phyloP scores from a whole-genome alignment of 2,888 invertebrate genomes.

The Zygothrica quintamaculata region DNA sequence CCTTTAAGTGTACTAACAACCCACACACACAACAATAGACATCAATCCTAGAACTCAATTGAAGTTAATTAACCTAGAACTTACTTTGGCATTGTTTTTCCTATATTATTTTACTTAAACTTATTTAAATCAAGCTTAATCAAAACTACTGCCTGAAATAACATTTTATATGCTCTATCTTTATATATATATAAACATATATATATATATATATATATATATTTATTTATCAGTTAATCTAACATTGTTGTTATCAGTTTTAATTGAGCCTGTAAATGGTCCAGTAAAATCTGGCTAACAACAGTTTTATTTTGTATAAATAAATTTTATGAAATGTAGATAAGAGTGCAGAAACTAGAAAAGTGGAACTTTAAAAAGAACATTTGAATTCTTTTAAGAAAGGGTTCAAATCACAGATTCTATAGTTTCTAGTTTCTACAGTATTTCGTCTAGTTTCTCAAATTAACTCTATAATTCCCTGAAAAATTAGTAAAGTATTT shows the following conservation, averaged over 20 bases:
- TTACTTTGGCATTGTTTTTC: slow-evolving; percentile 15
- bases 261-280: slow-evolving; percentile 38
- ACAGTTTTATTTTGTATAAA: slow-evolving; percentile 15
- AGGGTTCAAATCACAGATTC: no score
- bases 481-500: no score
- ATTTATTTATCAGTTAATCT: no score
- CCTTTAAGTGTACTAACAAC: slow-evolving; percentile 63
- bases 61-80: slow-evolving; percentile 43
- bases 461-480: no score
- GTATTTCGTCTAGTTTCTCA: no score
- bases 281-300: slow-evolving; percentile 38
- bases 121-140: neutral
- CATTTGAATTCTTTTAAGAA: no score
- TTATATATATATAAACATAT: no score
- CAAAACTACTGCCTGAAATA: neutral
- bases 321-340: slow-evolving; percentile 40
- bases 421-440: no score
- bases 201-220: no score
- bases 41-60: slow-evolving; percentile 55
- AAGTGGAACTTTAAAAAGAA: neutral
- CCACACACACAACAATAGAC: slow-evolving; percentile 32
- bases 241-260: slow-evolving; percentile 39
- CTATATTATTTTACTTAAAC: neutral
- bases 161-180: no score
- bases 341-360: slow-evolving; percentile 23